Conservation (phyloP, 2,888 invertebrate species). For the Stenurella melanura region DNA sequence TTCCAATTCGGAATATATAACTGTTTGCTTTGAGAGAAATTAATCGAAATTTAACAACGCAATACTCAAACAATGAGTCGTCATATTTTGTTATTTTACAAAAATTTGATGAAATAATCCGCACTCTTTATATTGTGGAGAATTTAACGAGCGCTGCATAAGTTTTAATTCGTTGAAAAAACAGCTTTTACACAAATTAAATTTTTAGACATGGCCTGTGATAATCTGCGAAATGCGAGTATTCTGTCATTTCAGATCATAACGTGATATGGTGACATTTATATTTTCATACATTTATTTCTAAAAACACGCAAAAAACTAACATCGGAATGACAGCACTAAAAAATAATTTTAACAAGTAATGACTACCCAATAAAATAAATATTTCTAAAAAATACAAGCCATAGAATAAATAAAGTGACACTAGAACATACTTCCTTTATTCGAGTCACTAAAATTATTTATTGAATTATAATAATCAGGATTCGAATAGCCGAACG, state of each 20-base stretch:
- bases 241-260: background rate
- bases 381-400: no score
- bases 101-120: conserved; percentile 5
- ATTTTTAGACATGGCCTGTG: background rate
- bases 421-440: no score
- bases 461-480: no score
- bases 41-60: background rate
- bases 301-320: no score
- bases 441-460: no score
- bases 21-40: conserved; percentile 2
- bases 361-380: no score
- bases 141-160: background rate
- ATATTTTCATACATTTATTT: background rate
- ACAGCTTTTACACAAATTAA: background rate
- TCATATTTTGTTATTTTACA: conserved; percentile 1
- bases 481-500: no score
- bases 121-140: no score
- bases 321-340: no score
- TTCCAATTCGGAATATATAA: background rate
- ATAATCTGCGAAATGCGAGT: background rate
- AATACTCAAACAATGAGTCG: background rate
- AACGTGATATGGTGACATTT: background rate
- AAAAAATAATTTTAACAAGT: no score
- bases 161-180: conserved; percentile 3
- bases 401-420: no score